These are phyloP conservation scores for Coreius guichenoti DNA, from an alignment of 2,797 vertebrate species.

Conservation along the genomic window DNA sequence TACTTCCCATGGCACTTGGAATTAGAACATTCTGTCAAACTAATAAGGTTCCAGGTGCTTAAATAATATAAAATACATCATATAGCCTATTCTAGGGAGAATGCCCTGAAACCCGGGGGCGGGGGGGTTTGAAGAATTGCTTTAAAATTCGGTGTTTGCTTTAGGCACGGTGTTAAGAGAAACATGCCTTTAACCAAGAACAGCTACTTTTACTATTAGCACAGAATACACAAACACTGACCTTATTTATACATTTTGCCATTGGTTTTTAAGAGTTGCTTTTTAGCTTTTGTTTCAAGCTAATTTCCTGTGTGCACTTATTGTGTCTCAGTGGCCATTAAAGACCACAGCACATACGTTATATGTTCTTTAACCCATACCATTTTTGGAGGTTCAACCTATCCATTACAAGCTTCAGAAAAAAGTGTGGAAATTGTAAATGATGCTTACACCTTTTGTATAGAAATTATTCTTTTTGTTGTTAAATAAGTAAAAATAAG, in stretches of 20 bases:
- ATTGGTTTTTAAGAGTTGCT: conserved; percentile 22
- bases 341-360: conserved; percentile 19
- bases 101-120: no score
- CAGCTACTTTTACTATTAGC: conserved; percentile 1
- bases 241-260: conserved; percentile 25
- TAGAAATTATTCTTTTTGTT: conserved; percentile 51
- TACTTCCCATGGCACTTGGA: no score
- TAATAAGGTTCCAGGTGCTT: neutral
- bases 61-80: neutral
- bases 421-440: conserved; percentile 50
- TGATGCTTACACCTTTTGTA: conserved; percentile 51
- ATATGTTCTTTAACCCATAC: conserved; percentile 13
- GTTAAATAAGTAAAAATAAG: conserved; percentile 48
- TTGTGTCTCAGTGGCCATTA: conserved; percentile 43
- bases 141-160: conserved; percentile 5
- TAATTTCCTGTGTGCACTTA: conserved; percentile 53
- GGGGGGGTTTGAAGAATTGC: no score
- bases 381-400: conserved; percentile 10
- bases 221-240: neutral
- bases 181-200: conserved; percentile 12
- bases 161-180: neutral
- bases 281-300: conserved; percentile 24
- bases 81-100: neutral
- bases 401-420: conserved; percentile 32
- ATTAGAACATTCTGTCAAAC: neutral